Conservation (phyloP, 2,113 vertebrate species). For the Neotragus pygmaeus region DNA sequence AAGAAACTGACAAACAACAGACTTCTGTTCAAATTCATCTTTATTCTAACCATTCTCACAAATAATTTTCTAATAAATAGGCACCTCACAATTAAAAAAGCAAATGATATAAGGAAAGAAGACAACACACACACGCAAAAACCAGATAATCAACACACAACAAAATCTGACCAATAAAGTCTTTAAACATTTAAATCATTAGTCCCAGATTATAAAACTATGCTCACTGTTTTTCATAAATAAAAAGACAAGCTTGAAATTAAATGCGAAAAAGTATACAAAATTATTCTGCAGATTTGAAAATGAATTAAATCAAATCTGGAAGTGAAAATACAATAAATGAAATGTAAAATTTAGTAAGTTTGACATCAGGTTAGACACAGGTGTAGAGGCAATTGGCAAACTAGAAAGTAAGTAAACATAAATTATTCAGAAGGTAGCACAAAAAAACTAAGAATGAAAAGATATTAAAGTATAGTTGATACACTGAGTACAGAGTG, state of each 20-base stretch:
- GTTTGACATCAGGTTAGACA: not conserved
- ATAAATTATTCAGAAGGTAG: not conserved
- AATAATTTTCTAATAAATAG: not conserved
- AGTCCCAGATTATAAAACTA: not conserved
- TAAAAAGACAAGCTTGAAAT: not conserved
- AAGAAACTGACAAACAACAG: not conserved
- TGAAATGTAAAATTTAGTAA: not conserved
- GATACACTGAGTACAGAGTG: not conserved
- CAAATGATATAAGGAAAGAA: not conserved
- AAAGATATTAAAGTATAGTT: not conserved
- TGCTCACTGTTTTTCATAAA: not conserved
- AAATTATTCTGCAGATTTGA: not conserved
- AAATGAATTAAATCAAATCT: not conserved
- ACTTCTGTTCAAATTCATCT: not conserved
- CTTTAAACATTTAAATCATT: constrained; percentile 6
- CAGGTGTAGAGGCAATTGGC: not conserved
- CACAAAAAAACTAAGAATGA: not conserved
- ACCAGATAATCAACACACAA: not conserved
- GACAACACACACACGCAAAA: not conserved
- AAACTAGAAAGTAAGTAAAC: not conserved
- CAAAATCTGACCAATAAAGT: not conserved
- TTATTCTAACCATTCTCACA: not conserved
- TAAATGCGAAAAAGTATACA: not conserved
- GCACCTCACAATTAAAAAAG: not conserved
- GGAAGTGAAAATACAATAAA: not conserved